A percentile compares a stretch with the other conserved stretches of the same genome.
Conservation (phyloP, 2,888 invertebrate species). For the Cabera pusaria region DNA sequence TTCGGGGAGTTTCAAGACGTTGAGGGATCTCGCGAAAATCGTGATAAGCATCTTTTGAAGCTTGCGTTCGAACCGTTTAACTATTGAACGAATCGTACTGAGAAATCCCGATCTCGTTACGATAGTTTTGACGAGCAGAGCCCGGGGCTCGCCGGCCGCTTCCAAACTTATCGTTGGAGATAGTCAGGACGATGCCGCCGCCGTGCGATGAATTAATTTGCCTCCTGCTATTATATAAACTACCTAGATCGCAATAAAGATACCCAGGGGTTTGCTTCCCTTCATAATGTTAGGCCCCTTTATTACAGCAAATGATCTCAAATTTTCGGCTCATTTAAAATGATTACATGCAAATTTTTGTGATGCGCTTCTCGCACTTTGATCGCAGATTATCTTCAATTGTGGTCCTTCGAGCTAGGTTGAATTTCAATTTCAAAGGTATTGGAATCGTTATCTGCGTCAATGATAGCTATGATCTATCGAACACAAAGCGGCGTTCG, state of each 20-base stretch:
- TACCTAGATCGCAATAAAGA: slow-evolving; percentile 75
- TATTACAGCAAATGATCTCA: slow-evolving; percentile 48
- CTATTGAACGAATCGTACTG: slow-evolving; percentile 60
- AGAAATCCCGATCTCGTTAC: slow-evolving; percentile 72
- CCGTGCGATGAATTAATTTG: slow-evolving; percentile 78
- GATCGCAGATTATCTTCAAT: slow-evolving; percentile 28
- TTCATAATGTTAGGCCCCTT: slow-evolving; percentile 46
- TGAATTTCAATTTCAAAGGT: slow-evolving; percentile 33
- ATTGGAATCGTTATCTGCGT: slow-evolving; percentile 17
- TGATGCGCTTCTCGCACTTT: slow-evolving; percentile 24
- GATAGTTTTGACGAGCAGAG: slow-evolving; percentile 66
- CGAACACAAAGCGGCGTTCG: slow-evolving; percentile 31
- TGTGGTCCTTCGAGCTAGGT: slow-evolving; percentile 27
- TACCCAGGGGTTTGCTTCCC: slow-evolving; percentile 50
- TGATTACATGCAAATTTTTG: slow-evolving; percentile 40
- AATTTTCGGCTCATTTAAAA: slow-evolving; percentile 57
- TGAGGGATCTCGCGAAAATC: slow-evolving; percentile 41
- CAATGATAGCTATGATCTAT: slow-evolving; percentile 31
- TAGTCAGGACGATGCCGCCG: slow-evolving; percentile 49
- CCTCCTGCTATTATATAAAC: slow-evolving; percentile 65
- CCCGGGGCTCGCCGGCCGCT: slow-evolving; percentile 37
- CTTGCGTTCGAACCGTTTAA: slow-evolving; percentile 45
- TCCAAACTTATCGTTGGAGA: slow-evolving; percentile 66
- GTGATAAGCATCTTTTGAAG: slow-evolving; percentile 53
- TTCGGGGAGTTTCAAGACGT: slow-evolving; percentile 31